Evolutionary conservation across 2,888 invertebrate genomes (phyloP), one percentile per base, ranked within the genome.

Genomic region (Plusia festucae): DNA sequence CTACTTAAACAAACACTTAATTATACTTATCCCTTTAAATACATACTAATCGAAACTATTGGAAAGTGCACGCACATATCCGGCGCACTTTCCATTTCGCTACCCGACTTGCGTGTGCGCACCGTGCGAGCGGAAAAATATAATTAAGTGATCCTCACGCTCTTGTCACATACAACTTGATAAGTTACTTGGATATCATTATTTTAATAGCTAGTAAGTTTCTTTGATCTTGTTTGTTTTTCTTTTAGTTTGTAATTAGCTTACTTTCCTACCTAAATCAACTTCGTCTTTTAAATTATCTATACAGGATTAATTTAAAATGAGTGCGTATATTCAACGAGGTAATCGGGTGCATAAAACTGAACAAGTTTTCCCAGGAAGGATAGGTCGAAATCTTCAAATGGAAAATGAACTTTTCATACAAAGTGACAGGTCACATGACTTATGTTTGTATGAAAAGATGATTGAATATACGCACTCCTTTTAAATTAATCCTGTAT

Each of bases 21-120:
- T 79, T 30, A 57, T 46, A 73, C 67, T 68, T 65, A 76, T 70
- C 40, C 60, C 65, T 15, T 57, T 24, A 53, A 68, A 70, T 63
- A 55, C 65, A 73, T 76, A 70, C 73, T 79, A 69, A 73, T 70
- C 74, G 65, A 51, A 60, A n/a, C 58, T 76, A 79, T 80, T 84
- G 81, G 82, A 84, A 84, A 84, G 81, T 71, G 76, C 71, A 72
- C 53, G 52, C 73, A 63, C 68, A 74, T 74, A 79, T 80, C 81
- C 80, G 80, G 67, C 63, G 70, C 53, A 84, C 84, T 84, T 84
- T 84, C 84, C 80, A 69, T 84, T 83, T 84, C 78, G 65, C 67
- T 77, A 63, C 54, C 63, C 11, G 7, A 49, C 65, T 8, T 74
- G 76, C 78, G 79, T 73, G 61, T 60, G 81, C 80, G 78, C 74